These are phyloP conservation scores for Crocallis elinguaria DNA, from an alignment of 2,888 invertebrate genomes.

Conservation along the genomic window DNA sequence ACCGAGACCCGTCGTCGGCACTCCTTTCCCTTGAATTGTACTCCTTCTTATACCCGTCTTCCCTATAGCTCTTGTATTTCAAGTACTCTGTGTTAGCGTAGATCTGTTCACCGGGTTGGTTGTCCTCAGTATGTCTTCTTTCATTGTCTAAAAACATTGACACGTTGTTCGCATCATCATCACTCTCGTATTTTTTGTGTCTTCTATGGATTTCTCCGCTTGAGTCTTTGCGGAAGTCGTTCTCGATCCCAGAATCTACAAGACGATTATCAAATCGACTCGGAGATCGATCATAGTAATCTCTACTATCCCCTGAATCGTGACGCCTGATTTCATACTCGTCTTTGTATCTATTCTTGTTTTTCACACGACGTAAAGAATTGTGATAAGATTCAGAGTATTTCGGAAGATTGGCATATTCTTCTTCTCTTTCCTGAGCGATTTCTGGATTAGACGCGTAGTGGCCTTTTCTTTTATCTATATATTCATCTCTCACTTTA, in stretches of 20 bases:
- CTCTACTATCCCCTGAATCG: conserved; percentile 80
- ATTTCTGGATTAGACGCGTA: conserved; percentile 87
- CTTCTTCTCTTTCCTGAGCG: conserved; percentile 78
- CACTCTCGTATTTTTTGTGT: conserved; percentile 83
- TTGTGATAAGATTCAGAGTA: conserved; percentile 83
- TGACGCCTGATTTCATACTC: conserved; percentile 71
- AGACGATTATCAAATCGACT: conserved; percentile 84
- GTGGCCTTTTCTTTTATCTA: conserved; percentile 78
- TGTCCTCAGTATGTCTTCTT: conserved; percentile 89
- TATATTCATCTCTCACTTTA: conserved; percentile 73
- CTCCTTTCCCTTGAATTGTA: conserved; percentile 78
- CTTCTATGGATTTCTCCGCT: conserved; percentile 80
- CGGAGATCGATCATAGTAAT: conserved; percentile 75
- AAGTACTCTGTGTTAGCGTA: conserved; percentile 76
- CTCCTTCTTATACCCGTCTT: conserved; percentile 70
- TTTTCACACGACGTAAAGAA: conserved; percentile 86
- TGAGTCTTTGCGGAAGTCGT: conserved; percentile 91
- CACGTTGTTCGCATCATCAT: conserved; percentile 88
- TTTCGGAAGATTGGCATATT: conserved; percentile 77
- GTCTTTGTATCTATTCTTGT: conserved; percentile 72
- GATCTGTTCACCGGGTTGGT: conserved; percentile 78
- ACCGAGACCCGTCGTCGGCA: conserved; percentile 88
- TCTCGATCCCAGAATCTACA: conserved; percentile 92
- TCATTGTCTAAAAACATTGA: conserved; percentile 90
- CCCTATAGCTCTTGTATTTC: conserved; percentile 64